Evolutionary conservation across 2,888 invertebrate genomes (phyloP), one percentile per base, ranked within the genome.

Genomic region (Cordylochernes scorpioides): DNA sequence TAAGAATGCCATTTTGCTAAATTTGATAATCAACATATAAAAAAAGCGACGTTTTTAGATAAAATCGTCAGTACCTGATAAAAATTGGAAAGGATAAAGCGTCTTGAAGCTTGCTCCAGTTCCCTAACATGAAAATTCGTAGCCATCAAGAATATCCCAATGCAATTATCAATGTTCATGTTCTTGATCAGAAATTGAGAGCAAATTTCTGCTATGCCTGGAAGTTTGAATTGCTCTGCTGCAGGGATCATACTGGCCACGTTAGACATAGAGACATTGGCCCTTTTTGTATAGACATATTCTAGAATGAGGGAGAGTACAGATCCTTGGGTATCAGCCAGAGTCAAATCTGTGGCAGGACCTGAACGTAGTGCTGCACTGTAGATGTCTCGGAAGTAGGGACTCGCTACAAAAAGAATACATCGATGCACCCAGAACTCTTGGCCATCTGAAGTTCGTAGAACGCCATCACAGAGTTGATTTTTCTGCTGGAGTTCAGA

Each of bases 191-290:
- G 55, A 46, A 63, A 70, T 42, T 63, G 61, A 45, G 68, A 68
- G 47, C 71, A 71, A 17, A 65, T 50, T 46, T 67, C 65, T 17
- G 71, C 63, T 12, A 71, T 61, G n/a, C 67, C 68, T 9, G 68
- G 57, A 5, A 74, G 64, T 45, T 69, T 68, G 45, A 71, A 68
- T 42, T 67, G 64, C 48, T 74, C 71, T 3, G 72, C 70, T 35
- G 63, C 63, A 1, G 66, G 64, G 27, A 73, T 51, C 21, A 74
- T 56, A 38, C 61, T 58, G 49, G 71, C 67, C 4, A 73, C 70
- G 47, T 69, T 73, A 16, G 63, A 61, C 21, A 59, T 56, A 4
- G 60, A 64, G 21, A 74, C 62, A 30, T 51, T 49, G 45, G 70
- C 71, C 12, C 58, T 54, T 22, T 70, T 69, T 3, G 70, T 69